A percentile compares a stretch with the other conserved stretches of the same genome.
These are phyloP conservation scores for Eulithis prunata DNA, from an alignment of 2,888 invertebrate species.

Conservation along the genomic window DNA sequence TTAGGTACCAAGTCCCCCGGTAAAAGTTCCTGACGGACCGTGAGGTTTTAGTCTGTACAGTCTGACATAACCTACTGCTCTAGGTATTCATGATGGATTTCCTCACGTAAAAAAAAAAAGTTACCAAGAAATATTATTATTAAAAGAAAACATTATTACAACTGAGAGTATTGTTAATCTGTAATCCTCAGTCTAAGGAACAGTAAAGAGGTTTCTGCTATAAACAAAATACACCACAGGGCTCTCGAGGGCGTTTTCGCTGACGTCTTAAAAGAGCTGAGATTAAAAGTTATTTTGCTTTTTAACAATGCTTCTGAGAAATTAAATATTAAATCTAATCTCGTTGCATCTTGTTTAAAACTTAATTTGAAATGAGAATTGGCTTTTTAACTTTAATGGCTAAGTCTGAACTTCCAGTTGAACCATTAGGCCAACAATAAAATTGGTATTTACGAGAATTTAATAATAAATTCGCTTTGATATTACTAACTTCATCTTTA, in stretches of 20 bases:
- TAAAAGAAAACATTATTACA: constrained; percentile 43
- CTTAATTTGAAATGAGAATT: constrained; percentile 37
- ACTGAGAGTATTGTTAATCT: constrained; percentile 47
- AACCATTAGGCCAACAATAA: not conserved
- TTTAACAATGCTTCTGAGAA: constrained; percentile 45
- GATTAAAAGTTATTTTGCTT: constrained; percentile 52
- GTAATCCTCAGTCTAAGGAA: constrained; percentile 41
- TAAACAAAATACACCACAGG: constrained; percentile 52
- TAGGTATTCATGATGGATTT: no score
- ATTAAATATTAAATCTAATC: constrained; percentile 43
- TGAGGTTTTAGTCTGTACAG: no score
- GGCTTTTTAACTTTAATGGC: constrained; percentile 31
- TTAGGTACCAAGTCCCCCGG: no score
- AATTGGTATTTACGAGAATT: not conserved
- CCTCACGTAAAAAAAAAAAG: no score
- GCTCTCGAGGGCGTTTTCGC: constrained; percentile 49
- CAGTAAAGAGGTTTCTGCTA: constrained; percentile 50
- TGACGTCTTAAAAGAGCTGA: constrained; percentile 52
- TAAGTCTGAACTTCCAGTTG: constrained; percentile 22
- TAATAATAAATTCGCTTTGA: not conserved
- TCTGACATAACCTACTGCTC: no score
- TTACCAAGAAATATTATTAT: constrained; percentile 28
- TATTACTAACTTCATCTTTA: not conserved
- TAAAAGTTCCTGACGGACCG: no score
- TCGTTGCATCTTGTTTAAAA: constrained; percentile 35